These are phyloP conservation scores for Halocynthia aurantium DNA, from an alignment of 23 tunicate species.

Conservation along the genomic window DNA sequence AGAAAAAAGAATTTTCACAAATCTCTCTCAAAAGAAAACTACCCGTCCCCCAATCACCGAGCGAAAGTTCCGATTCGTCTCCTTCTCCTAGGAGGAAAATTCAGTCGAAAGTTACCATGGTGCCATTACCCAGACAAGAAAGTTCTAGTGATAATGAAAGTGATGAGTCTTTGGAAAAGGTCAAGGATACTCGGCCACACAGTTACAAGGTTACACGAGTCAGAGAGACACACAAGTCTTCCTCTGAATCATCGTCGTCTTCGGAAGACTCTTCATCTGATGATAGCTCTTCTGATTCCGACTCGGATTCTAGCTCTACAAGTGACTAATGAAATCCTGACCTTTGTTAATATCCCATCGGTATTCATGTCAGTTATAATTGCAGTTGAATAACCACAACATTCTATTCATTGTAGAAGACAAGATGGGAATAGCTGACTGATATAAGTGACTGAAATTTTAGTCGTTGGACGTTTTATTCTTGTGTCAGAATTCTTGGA, in stretches of 20 bases:
- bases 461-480: too few species aligned
- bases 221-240: background rate
- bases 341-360: background rate
- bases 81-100: background rate
- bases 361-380: background rate
- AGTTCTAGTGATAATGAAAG: constrained; percentile 3
- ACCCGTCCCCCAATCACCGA: background rate
- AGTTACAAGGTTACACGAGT: too few species aligned
- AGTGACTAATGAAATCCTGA: background rate
- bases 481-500: too few species aligned
- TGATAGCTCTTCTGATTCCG: constrained; percentile 23
- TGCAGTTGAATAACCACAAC: too few species aligned
- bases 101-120: constrained; percentile 2
- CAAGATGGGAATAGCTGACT: too few species aligned
- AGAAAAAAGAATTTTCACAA: too few species aligned
- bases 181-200: too few species aligned
- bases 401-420: too few species aligned
- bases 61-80: background rate
- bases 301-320: background rate
- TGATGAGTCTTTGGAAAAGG: too few species aligned
- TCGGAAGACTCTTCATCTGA: constrained; percentile 19
- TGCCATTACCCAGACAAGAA: background rate
- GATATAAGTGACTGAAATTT: too few species aligned
- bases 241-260: constrained; percentile 5
- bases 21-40: background rate